Percentiles rank a stretch among this genome's conserved stretches.
phyloP scores from a whole-genome alignment of 2,113 vertebrate genomes.

The Geococcyx californianus region DNA sequence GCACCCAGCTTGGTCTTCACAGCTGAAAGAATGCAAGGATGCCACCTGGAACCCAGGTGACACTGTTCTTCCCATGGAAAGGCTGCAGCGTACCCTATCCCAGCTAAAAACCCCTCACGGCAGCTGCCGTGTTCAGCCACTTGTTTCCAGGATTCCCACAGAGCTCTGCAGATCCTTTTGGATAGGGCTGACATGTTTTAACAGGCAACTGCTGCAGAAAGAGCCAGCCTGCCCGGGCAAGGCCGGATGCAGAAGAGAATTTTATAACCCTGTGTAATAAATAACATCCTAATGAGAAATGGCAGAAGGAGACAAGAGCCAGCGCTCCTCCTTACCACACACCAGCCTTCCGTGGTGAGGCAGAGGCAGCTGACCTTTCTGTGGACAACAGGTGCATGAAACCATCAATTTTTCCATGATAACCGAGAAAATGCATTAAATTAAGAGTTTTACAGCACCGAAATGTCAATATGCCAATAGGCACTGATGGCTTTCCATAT shows the following conservation, averaged over 20 bases:
- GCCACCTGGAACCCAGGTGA: not conserved
- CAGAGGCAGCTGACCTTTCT: accelerated
- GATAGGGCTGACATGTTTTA: not conserved
- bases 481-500: not conserved
- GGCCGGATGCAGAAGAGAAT: not conserved
- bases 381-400: accelerated
- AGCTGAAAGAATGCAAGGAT: not conserved
- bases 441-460: not conserved
- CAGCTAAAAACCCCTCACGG: accelerated
- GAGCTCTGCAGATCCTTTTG: not conserved
- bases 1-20: not conserved
- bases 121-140: accelerated
- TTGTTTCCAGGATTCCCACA: not conserved
- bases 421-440: not conserved
- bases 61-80: not conserved
- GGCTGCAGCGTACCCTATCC: not conserved
- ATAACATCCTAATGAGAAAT: not conserved
- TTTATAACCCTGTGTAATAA: not conserved
- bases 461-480: not conserved
- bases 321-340: not conserved
- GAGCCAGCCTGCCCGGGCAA: not conserved
- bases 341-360: accelerated
- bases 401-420: not conserved
- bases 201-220: accelerated
- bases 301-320: not conserved